Base-by-base conservation (phyloP, 2,113 vertebrate genomes). In the Limnothrissa miodon region DNA sequence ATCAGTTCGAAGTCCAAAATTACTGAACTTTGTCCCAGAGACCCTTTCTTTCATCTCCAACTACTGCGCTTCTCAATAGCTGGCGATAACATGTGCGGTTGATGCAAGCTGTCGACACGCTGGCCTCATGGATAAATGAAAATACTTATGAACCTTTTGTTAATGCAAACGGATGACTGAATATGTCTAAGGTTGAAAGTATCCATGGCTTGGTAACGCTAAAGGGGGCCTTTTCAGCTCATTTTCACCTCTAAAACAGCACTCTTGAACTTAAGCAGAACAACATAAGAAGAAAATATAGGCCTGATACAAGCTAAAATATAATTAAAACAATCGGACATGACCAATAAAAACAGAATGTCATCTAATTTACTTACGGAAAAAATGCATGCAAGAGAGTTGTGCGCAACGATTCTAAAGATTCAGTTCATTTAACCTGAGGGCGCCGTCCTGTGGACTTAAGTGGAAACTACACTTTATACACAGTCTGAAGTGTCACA, bases 21-120 rank as follows among this genome's bases (percentile, higher is more conserved):
- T 11, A 19, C n/a, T 87, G 80, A 86, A 83, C 87, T 89, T 85
- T 89, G 78, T 48, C 83, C 85, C 85, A 88, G 4, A 88, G 83
- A 87, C 90, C 87, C 81, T 85, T 83, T 45, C 70, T 62, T 78
- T 83, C 59, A 78, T 66, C 80, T 83, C 59, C 86, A 87, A 89
- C 84, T 83, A 80, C 21, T 42, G 11, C 23, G 10, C 78, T 74
- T 85, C n/a, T n/a, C 45, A 74, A 85, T 62, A 79, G 79, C 79
- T 79, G 66, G 80, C 66, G 66, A 36, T 45, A 39, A 56, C 48
- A 80, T 45, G 48, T 6, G 62, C 33, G 36, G 45, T 79, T 70
- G 51, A 86, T 45, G 25, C 78, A 29, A 33, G 1, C 44, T 78
- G 66, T 62, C 33, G 17, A 7, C 45, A 48, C 46, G 29, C 23